A percentile compares a stretch with the other conserved stretches of the same genome.
Conservation (phyloP, 1,140 invertebrate genomes). For the Lepidurus arcticus region DNA sequence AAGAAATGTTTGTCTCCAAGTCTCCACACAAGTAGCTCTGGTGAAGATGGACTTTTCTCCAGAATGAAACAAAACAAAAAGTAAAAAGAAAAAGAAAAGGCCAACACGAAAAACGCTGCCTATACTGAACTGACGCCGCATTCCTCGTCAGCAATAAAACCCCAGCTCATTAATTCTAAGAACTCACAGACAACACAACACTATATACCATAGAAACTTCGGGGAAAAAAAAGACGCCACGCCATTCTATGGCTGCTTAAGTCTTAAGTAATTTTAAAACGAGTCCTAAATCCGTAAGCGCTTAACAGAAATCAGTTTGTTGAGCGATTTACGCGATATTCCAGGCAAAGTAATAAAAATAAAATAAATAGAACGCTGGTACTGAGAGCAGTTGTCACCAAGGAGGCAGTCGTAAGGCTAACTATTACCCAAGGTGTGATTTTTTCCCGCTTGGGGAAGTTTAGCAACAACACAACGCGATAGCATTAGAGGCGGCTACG, state of each 20-base stretch:
- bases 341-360: neutral
- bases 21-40: neutral
- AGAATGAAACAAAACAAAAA: neutral
- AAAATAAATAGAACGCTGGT: neutral
- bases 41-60: neutral
- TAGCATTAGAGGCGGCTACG: neutral
- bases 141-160: slow-evolving; percentile 15
- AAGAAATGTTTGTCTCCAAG: neutral
- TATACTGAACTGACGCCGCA: slow-evolving; percentile 5
- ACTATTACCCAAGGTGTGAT: slow-evolving; percentile 4
- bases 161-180: neutral
- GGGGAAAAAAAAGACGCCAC: neutral
- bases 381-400: neutral
- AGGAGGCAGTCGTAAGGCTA: slow-evolving; percentile 5
- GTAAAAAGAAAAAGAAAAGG: neutral
- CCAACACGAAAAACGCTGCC: neutral
- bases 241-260: no score
- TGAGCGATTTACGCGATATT: neutral
- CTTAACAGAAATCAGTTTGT: no score
- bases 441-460: neutral
- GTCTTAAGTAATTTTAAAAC: no score
- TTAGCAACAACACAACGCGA: slow-evolving; percentile 10
- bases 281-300: no score
- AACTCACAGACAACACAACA: neutral
- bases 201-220: neutral